A percentile compares a stretch with the other conserved stretches of the same genome.
phyloP scores from a whole-genome alignment of 2,797 vertebrate species.

The Tiaroga cobitis region DNA sequence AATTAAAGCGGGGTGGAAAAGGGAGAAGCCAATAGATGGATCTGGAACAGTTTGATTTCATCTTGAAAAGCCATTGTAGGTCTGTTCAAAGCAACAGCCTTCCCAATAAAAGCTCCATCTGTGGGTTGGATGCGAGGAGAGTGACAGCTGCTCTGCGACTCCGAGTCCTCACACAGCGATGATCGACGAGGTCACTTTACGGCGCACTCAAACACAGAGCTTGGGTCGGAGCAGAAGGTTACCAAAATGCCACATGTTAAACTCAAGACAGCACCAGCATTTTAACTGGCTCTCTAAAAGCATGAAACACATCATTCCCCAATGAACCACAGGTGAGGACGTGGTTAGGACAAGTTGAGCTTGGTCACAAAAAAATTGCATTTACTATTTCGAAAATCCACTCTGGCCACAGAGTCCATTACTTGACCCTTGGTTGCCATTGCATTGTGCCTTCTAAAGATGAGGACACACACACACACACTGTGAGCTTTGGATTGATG shows the following conservation, averaged over 20 bases:
- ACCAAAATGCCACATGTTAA: slow-evolving; percentile 48
- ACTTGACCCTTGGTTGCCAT: slow-evolving; percentile 9
- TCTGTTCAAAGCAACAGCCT: slow-evolving; percentile 36
- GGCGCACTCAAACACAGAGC: slow-evolving; percentile 27
- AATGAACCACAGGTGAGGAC: slow-evolving; percentile 36
- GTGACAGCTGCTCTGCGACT: slow-evolving; percentile 54
- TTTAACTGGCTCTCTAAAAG: slow-evolving; percentile 28
- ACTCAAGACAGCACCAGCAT: slow-evolving; percentile 22
- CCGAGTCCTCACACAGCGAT: slow-evolving; percentile 32
- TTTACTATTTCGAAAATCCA: slow-evolving; percentile 36
- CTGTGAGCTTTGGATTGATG: slow-evolving; percentile 12
- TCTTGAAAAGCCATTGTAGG: slow-evolving; percentile 52
- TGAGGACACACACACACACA: slow-evolving; percentile 35
- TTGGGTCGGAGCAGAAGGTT: slow-evolving; percentile 32
- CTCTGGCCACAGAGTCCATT: background rate
- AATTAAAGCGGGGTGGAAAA: slow-evolving; percentile 35
- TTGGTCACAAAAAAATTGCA: slow-evolving; percentile 10
- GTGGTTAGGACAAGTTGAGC: slow-evolving; percentile 11
- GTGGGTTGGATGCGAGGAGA: slow-evolving; percentile 40
- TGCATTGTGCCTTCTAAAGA: slow-evolving; percentile 3
- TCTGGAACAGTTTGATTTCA: slow-evolving; percentile 46
- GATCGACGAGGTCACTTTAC: slow-evolving; percentile 32
- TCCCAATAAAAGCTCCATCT: slow-evolving; percentile 55
- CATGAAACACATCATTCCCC: slow-evolving; percentile 29
- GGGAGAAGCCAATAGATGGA: slow-evolving; percentile 17